Conservation (phyloP, 2,888 invertebrate species). For the Deladenus siricidicola region DNA sequence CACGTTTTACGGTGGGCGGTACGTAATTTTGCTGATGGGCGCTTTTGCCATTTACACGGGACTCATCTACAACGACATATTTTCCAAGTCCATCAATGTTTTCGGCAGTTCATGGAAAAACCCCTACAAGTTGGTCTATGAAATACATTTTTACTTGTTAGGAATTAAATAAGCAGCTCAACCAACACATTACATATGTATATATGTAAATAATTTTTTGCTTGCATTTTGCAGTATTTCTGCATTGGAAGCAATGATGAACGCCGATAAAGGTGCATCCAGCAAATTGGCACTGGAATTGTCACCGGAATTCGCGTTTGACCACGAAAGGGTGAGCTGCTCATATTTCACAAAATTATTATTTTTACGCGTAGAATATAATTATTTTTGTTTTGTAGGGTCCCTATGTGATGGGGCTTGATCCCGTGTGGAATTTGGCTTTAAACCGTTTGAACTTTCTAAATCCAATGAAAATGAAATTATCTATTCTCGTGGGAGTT, state of each 20-base stretch:
- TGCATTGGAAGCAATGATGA: constrained; percentile 4
- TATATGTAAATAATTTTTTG: too few relatives aligned
- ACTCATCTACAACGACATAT: constrained; percentile 52
- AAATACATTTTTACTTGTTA: background rate
- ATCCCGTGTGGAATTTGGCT: constrained; percentile 55
- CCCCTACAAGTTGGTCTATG: constrained; percentile 33
- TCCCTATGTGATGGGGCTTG: constrained; percentile 55
- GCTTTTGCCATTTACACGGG: constrained; percentile 54
- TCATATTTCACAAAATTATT: background rate
- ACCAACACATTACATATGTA: too few relatives aligned
- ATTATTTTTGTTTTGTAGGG: background rate
- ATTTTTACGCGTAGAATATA: background rate
- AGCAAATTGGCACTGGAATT: constrained; percentile 37
- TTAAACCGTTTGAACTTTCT: constrained; percentile 52
- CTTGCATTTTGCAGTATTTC: constrained; percentile 16
- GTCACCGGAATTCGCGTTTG: constrained; percentile 35
- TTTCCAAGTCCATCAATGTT: constrained; percentile 56
- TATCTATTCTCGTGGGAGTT: constrained; percentile 46
- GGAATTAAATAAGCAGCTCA: too few relatives aligned
- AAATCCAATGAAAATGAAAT: constrained; percentile 54
- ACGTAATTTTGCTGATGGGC: constrained; percentile 54
- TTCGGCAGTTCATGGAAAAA: constrained; percentile 56
- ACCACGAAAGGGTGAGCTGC: constrained; percentile 30
- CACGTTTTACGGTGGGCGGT: constrained; percentile 59
- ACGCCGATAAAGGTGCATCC: constrained; percentile 10